These are phyloP conservation scores for Macaria liturata DNA, from an alignment of 2,888 invertebrate species.

Conservation along the genomic window DNA sequence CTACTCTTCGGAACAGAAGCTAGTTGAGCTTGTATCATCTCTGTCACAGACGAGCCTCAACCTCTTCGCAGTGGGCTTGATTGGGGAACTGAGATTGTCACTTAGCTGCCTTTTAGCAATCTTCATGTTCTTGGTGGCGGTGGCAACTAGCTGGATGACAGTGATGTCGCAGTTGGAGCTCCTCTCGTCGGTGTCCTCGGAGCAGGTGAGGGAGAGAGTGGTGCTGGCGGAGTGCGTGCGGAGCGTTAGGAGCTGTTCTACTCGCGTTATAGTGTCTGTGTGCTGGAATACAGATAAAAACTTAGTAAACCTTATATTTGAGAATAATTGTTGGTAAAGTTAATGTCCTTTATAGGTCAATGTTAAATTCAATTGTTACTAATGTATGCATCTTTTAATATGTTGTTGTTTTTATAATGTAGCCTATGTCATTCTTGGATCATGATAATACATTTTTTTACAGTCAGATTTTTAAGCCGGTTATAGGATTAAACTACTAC, in stretches of 20 bases:
- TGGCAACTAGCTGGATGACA: conserved; percentile 49
- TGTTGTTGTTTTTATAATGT: no score
- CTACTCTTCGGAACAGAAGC: background rate
- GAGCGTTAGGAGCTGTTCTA: conserved; percentile 57
- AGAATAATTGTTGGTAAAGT: no score
- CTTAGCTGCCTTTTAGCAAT: conserved; percentile 56
- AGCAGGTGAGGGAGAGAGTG: conserved; percentile 41
- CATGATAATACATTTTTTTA: no score
- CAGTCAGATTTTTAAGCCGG: no score
- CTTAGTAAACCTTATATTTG: no score
- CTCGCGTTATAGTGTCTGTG: conserved; percentile 59
- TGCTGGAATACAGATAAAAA: conserved; percentile 48
- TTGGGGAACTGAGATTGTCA: conserved; percentile 57
- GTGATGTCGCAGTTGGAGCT: conserved; percentile 45
- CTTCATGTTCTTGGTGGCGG: conserved; percentile 25
- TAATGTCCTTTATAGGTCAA: no score
- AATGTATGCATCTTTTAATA: no score
- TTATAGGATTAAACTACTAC: no score
- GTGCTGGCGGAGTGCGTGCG: no score
- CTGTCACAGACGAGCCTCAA: conserved; percentile 48
- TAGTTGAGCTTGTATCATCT: conserved; percentile 61
- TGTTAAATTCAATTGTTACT: no score
- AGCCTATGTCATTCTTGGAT: no score
- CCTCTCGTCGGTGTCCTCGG: conserved; percentile 53
- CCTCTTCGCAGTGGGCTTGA: conserved; percentile 68